A percentile compares a stretch with the other conserved stretches of the same genome.
phyloP scores from a whole-genome alignment of 2,797 vertebrate species.

The Helostoma temminkii region DNA sequence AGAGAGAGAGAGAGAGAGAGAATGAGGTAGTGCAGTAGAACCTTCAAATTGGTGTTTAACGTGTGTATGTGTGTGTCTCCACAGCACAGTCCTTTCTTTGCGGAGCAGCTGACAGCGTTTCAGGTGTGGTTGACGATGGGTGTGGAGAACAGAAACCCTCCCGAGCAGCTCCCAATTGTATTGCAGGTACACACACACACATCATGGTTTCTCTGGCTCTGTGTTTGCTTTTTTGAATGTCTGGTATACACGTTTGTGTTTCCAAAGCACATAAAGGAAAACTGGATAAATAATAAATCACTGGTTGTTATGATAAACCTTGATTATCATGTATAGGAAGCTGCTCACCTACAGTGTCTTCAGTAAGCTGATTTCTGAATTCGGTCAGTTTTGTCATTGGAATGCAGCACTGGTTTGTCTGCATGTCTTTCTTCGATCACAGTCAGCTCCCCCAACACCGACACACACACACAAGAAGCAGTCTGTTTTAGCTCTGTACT shows the following conservation, averaged over 20 bases:
- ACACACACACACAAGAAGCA: too few relatives aligned
- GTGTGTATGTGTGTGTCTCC: conserved; percentile 45
- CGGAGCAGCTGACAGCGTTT: conserved; percentile 96
- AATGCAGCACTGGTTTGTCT: too few relatives aligned
- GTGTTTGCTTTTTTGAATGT: background rate
- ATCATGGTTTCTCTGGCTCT: too few relatives aligned
- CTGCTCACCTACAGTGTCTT: too few relatives aligned
- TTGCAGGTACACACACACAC: conserved; percentile 87
- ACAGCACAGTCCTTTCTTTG: conserved; percentile 98
- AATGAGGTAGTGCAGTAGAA: conserved; percentile 1
- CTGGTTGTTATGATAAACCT: background rate
- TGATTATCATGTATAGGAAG: background rate
- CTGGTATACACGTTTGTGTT: background rate
- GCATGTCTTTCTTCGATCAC: too few relatives aligned
- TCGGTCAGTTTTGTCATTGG: too few relatives aligned
- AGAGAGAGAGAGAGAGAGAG: background rate
- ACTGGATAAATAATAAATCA: too few relatives aligned
- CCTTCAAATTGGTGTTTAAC: conserved; percentile 8
- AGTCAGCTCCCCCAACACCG: too few relatives aligned
- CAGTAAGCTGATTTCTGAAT: too few relatives aligned
- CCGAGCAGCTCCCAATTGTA: conserved; percentile 96
- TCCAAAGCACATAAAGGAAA: conserved; percentile 1
- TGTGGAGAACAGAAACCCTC: conserved; percentile 97
- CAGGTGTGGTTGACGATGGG: conserved; percentile 99
- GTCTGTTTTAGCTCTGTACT: too few relatives aligned